Evolutionary conservation across 2,888 invertebrate genomes (phyloP).

Genomic region (Ctena decussata): DNA sequence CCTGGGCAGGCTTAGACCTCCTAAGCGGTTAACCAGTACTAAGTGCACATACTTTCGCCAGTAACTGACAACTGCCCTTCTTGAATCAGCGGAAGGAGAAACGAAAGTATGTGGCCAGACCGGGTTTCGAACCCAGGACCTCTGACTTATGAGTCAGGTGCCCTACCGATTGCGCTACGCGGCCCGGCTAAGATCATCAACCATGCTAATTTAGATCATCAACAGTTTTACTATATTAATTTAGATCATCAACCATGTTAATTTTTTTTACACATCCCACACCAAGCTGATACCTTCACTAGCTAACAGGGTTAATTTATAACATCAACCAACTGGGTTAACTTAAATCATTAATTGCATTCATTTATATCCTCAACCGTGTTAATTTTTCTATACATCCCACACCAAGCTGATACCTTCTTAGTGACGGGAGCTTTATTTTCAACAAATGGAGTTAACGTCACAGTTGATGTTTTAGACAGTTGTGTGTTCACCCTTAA

Average conservation of each 20-base stretch:
- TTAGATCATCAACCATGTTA: neutral
- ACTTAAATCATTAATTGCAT: neutral
- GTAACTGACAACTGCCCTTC: no score
- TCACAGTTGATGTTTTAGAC: neutral
- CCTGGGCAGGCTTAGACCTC: no score
- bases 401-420: neutral
- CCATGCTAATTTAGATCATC: neutral
- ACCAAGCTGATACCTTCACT: neutral
- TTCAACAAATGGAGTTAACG: neutral
- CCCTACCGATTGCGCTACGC: no score
- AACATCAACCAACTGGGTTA: no score
- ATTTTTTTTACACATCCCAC: neutral
- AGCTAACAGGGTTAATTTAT: no score
- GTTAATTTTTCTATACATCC: neutral
- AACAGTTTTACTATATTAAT: neutral
- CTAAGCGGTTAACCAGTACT: no score
- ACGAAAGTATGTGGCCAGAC: no score
- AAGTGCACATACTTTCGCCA: no score
- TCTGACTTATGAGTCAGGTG: no score
- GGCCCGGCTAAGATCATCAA: no score
- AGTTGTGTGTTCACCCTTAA: neutral
- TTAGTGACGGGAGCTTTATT: neutral
- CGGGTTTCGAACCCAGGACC: no score
- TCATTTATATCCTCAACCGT: neutral
- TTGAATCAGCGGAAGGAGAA: no score